Conservation (phyloP, 2,113 vertebrate species). For the human (Homo sapiens) region DNA sequence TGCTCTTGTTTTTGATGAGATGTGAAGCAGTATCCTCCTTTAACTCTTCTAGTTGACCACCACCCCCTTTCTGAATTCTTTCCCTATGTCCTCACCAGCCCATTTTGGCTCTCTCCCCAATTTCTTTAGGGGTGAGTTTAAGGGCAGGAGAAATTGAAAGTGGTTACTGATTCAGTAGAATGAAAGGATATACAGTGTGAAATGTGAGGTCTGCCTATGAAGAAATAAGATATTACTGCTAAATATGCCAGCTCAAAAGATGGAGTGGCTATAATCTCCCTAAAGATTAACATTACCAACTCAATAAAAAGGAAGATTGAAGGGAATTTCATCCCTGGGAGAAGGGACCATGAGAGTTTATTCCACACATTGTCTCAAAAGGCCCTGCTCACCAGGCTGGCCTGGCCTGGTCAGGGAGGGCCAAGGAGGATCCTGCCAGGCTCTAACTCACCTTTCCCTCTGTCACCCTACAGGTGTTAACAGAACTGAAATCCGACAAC, state of each 20-base stretch:
- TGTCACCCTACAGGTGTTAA: slow-evolving; percentile 89
- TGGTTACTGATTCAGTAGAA: not conserved
- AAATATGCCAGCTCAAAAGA: not conserved
- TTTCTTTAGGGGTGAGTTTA: not conserved
- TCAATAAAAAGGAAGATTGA: not conserved
- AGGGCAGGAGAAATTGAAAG: not conserved
- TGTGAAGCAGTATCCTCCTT: not conserved
- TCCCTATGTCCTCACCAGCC: not conserved
- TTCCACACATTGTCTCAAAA: not conserved
- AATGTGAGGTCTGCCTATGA: not conserved
- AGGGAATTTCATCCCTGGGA: not conserved
- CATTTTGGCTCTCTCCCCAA: not conserved
- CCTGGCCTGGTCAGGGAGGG: not conserved
- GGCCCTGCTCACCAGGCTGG: not conserved
- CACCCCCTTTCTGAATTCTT: not conserved
- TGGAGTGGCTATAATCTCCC: not conserved
- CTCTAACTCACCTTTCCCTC: not conserved
- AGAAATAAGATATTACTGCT: not conserved
- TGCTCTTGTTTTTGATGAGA: not conserved
- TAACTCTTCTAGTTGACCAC: not conserved
- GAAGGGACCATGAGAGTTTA: not conserved
- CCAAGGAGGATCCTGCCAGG: not conserved
- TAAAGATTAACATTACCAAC: not conserved
- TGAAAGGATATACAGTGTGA: not conserved
- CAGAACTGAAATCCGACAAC: slow-evolving; percentile 98